A percentile compares a stretch with the other conserved stretches of the same genome.
phyloP scores from a whole-genome alignment of 2,113 vertebrate species.

The Peromyscus leucopus region DNA sequence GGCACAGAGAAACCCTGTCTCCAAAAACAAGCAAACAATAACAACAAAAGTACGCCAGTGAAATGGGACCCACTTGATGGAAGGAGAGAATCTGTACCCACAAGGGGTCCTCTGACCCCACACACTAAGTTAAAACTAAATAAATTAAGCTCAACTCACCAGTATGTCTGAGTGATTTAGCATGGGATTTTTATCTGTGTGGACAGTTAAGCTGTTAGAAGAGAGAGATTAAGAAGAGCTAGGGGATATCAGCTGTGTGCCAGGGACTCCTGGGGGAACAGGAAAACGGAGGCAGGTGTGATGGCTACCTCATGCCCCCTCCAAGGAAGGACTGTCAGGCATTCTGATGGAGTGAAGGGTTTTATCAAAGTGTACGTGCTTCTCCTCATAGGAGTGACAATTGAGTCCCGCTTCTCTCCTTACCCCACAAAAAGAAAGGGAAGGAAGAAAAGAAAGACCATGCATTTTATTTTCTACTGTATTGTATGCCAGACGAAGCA shows the following conservation, averaged over 20 bases:
- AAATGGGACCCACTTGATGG: not conserved
- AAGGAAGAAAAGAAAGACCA: not conserved
- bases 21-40: not conserved
- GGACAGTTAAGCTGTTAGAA: not conserved
- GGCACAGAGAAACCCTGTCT: not conserved
- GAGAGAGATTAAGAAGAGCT: slow-evolving; percentile 1
- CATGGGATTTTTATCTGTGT: slow-evolving; percentile 48
- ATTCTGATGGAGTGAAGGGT: not conserved
- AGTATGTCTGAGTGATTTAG: not conserved
- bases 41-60: not conserved
- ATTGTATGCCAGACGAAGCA: not conserved
- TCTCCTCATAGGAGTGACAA: not conserved
- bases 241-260: not conserved
- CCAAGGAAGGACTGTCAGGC: not conserved
- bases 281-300: not conserved
- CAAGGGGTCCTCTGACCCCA: not conserved
- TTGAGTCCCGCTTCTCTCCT: not conserved
- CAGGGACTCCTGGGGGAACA: not conserved
- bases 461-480: not conserved
- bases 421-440: not conserved
- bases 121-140: not conserved
- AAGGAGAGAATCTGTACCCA: not conserved
- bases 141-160: not conserved
- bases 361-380: not conserved
- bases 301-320: not conserved